These are phyloP conservation scores for Chymomyza procnemis DNA, from an alignment of 2,888 invertebrate species.

Conservation along the genomic window DNA sequence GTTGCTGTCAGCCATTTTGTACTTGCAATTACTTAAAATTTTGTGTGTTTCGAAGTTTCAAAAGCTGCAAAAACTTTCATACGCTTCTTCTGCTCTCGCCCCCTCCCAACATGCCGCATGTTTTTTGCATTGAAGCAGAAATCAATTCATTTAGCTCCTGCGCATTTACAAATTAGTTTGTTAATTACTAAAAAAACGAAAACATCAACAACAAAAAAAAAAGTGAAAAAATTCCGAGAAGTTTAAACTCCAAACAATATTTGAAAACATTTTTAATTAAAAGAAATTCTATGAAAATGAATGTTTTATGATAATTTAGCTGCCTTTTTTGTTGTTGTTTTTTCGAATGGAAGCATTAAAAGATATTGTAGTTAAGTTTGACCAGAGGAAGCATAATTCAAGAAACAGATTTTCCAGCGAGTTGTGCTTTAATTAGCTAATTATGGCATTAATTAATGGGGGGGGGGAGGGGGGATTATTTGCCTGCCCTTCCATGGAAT, in stretches of 20 bases:
- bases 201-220: background rate
- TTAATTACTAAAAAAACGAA: background rate
- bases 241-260: background rate
- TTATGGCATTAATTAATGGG: no score
- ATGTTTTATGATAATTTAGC: background rate
- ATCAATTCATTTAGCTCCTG: background rate
- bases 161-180: background rate
- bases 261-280: constrained; percentile 8
- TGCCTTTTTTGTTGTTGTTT: no score
- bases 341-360: no score
- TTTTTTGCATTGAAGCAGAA: background rate
- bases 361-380: no score
- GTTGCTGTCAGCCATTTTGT: constrained; percentile 43
- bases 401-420: no score
- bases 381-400: no score
- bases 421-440: no score
- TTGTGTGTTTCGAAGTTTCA: constrained; percentile 54
- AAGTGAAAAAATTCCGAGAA: no score
- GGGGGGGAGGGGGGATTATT: no score
- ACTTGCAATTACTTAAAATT: constrained; percentile 70
- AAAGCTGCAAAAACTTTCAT: constrained; percentile 12
- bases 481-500: no score
- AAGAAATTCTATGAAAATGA: no score
- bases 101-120: no score
- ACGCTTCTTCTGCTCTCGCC: background rate